phyloP scores from a whole-genome alignment of 2,888 invertebrate species.

The Himalopsyche kuldschensis region DNA sequence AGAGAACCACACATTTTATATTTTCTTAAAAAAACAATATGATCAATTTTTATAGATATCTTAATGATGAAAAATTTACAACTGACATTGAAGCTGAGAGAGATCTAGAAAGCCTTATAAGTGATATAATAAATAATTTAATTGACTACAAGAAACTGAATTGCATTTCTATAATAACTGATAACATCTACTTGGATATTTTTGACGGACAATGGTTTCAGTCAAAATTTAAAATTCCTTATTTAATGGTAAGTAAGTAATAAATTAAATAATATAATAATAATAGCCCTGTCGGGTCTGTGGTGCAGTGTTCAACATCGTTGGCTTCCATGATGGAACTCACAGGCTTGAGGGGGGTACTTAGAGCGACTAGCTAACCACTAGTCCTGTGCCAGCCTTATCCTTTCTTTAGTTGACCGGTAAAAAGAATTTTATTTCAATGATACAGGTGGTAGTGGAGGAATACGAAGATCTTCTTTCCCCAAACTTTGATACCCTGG shows the following conservation, averaged over 20 bases:
- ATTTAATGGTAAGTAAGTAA: conserved; percentile 54
- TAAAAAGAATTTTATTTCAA: neutral
- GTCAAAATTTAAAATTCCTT: conserved; percentile 52
- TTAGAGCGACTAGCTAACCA: too few species aligned
- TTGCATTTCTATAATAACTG: conserved; percentile 59
- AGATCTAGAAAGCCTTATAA: conserved; percentile 49
- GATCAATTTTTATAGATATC: neutral
- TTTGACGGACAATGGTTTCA: conserved; percentile 57
- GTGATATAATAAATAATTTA: conserved; percentile 47
- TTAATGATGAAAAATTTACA: neutral
- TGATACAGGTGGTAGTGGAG: conserved; percentile 60
- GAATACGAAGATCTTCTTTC: conserved; percentile 67
- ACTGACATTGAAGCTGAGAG: neutral
- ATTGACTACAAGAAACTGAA: conserved; percentile 48
- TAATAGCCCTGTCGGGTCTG: too few species aligned
- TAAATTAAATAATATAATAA: too few species aligned
- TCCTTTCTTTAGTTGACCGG: neutral
- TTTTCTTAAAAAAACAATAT: neutral
- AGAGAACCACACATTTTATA: too few species aligned
- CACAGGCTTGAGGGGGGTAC: too few species aligned
- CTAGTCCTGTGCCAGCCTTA: too few species aligned
- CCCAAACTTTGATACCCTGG: conserved; percentile 62
- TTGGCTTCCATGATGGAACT: too few species aligned
- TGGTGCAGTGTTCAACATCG: too few species aligned
- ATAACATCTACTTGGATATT: conserved; percentile 57